These are phyloP conservation scores for Gopherus flavomarginatus DNA, from an alignment of 2,113 vertebrate genomes.

Conservation along the genomic window DNA sequence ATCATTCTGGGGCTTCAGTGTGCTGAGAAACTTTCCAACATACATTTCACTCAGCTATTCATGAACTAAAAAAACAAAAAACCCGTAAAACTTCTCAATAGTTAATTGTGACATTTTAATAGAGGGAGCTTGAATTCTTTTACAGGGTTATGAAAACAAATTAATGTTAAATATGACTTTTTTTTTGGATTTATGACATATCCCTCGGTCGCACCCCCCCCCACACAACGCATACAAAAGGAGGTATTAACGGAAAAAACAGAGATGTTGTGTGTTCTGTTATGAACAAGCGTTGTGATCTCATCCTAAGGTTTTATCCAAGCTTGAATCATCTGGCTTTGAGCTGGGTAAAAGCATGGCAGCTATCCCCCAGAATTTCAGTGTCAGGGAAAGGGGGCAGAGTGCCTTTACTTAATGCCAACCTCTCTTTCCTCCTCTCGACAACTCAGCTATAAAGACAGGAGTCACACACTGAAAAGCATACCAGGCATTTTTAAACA, in stretches of 20 bases:
- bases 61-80: slow-evolving; percentile 31
- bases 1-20: not conserved
- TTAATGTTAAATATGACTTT: slow-evolving; percentile 71
- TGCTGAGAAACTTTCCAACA: slow-evolving; percentile 19
- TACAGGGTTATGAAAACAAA: slow-evolving; percentile 69
- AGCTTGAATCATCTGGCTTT: slow-evolving; percentile 89
- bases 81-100: slow-evolving; percentile 49
- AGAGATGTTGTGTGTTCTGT: slow-evolving; percentile 73
- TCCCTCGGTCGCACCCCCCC: slow-evolving; percentile 33
- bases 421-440: slow-evolving; percentile 70
- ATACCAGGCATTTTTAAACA: slow-evolving; percentile 84
- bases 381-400: slow-evolving; percentile 77
- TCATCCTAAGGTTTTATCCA: slow-evolving; percentile 80
- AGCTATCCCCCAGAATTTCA: slow-evolving; percentile 86
- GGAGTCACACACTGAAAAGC: slow-evolving; percentile 82
- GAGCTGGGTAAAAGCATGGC: slow-evolving; percentile 80
- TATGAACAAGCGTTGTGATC: slow-evolving; percentile 80
- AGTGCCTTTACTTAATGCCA: slow-evolving; percentile 60
- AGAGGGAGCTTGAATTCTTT: slow-evolving; percentile 58
- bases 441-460: slow-evolving; percentile 74
- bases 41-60: slow-evolving; percentile 13
- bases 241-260: slow-evolving; percentile 69
- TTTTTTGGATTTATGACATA: slow-evolving; percentile 67
- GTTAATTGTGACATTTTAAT: slow-evolving; percentile 73
- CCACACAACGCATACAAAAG: slow-evolving; percentile 64